Base-by-base conservation (phyloP, 2,888 invertebrate species). In the Lampropteryx suffumata region DNA sequence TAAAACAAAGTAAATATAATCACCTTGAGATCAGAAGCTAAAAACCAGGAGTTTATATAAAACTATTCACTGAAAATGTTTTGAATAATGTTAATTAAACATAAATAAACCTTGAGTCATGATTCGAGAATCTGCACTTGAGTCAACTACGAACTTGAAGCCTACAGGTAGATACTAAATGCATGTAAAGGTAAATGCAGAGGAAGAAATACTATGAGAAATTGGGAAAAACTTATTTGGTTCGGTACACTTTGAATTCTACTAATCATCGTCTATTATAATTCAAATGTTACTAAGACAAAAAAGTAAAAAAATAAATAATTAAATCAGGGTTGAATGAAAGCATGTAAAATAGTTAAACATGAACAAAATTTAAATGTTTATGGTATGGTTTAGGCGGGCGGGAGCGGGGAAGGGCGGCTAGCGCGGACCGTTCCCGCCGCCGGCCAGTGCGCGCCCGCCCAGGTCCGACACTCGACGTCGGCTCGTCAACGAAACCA, bases 381-480 rank as follows among this genome's bases (percentile, higher is more conserved):
- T 81, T 76, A 74, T 68, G 73, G 76, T 73, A 74, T 65, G 67
- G 64, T 59, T 58, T 60, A 70, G 69, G 72, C 69, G 75, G 76
- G 73, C 70, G 71, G 66, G 63, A 62, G 72, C 66, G 73, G 66
- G 59, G 69, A 61, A 69, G 69, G 71, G 69, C 62, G 67, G 67
- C 68, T 61, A 61, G 69, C 62, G 66, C 66, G 56, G 69, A 55
- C 53, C 55, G 61, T 61, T 62, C 61, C 67, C 72, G 70, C 69
- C 70, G 70, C 65, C 73, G 79, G 66, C 59, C 87, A 89, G 89
- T 89, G 88, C 89, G 83, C 90, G 89, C 84, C 89, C 81, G 80
- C 77, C 85, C 87, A 62, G 87, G 84, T 82, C 86, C 89, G 86
- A 89, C 89, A 90, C 89, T 90, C 90, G 84, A 90, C 90, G 90